Conservation (phyloP, 1,140 invertebrate species). For the Muscidifurax raptorellus region DNA sequence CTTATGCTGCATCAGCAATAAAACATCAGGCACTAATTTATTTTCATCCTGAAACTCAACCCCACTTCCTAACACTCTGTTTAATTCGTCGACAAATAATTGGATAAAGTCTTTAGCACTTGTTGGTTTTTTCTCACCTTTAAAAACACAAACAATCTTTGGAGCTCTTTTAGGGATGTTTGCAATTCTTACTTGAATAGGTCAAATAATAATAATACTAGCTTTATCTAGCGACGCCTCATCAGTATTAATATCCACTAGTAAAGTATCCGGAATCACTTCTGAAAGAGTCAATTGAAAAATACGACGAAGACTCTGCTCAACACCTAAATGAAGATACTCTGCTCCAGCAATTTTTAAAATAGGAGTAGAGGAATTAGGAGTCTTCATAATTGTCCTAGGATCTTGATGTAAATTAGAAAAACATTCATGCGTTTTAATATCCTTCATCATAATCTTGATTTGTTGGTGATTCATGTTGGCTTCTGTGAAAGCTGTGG, state of each 20-base stretch:
- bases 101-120: conserved; percentile 49
- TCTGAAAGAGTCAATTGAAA: neutral
- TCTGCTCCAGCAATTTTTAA: conserved; percentile 45
- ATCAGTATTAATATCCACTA: conserved; percentile 57
- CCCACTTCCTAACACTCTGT: neutral
- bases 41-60: neutral
- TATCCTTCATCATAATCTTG: conserved; percentile 44
- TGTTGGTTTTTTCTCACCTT: conserved; percentile 48
- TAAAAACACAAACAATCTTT: conserved; percentile 51
- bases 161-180: conserved; percentile 43
- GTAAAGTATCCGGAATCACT: conserved; percentile 45
- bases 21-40: conserved; percentile 20
- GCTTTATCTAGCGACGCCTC: conserved; percentile 48
- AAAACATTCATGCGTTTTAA: conserved; percentile 50
- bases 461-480: conserved; percentile 38
- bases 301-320: conserved; percentile 28
- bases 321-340: conserved; percentile 57
- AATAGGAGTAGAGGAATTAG: too few species aligned
- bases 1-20: conserved; percentile 51
- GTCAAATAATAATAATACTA: conserved; percentile 53
- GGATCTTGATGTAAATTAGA: conserved; percentile 32
- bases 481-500: conserved; percentile 25
- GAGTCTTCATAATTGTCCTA: conserved; percentile 48
- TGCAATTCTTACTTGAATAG: conserved; percentile 53
- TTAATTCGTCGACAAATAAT: conserved; percentile 43